Conservation (phyloP, 2,113 vertebrate species). For the Caranx ignobilis region DNA sequence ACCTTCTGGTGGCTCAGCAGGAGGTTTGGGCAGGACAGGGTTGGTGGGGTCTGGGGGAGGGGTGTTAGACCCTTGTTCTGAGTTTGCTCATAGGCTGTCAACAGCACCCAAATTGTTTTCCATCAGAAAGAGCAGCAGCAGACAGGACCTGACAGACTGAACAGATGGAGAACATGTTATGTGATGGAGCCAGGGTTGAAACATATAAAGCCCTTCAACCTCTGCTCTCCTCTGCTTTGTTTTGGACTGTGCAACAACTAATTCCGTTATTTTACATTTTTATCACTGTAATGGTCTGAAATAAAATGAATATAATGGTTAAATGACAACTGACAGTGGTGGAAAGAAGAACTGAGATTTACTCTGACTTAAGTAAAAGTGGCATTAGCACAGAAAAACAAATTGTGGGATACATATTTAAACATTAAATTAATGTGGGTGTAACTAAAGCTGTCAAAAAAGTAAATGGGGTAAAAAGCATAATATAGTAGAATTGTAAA, state of each 20-base stretch:
- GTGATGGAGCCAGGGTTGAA: constrained; percentile 26
- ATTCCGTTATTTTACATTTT: background rate
- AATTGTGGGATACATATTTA: background rate
- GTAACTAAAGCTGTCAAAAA: background rate
- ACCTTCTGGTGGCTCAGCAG: constrained; percentile 80
- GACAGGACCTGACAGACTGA: constrained; percentile 59
- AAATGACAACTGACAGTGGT: no score
- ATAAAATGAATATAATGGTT: no score
- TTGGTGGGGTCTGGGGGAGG: background rate
- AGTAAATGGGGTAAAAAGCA: background rate
- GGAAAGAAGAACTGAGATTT: no score
- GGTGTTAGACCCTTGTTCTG: constrained; percentile 19
- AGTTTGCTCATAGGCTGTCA: constrained; percentile 53
- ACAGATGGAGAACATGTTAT: constrained; percentile 71
- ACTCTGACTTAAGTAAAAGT: no score
- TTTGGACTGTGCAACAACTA: background rate
- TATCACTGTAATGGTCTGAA: background rate
- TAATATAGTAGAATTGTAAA: background rate
- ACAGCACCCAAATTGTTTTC: constrained; percentile 58
- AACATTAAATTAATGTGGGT: background rate
- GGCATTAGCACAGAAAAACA: no score
- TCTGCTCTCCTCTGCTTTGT: background rate
- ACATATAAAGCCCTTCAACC: constrained; percentile 29
- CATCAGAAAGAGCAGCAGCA: constrained; percentile 32
- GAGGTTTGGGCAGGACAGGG: constrained; percentile 28